phyloP scores from a whole-genome alignment of 1,140 invertebrate species.

The Adelges cooleyi region DNA sequence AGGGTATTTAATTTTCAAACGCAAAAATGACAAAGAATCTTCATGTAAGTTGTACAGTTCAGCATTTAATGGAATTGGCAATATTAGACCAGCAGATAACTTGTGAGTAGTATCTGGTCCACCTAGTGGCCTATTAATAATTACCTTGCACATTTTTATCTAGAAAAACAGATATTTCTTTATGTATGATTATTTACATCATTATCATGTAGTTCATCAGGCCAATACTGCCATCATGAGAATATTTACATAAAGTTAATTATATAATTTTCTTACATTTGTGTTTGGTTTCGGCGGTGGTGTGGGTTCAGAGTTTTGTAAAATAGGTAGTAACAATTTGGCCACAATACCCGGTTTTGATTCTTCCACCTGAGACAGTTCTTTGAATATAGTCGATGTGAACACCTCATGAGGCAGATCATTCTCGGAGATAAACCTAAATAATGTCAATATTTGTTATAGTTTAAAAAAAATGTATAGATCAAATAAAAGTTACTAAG shows the following conservation, averaged over 20 bases:
- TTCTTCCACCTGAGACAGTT: constrained; percentile 64
- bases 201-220: too few relatives aligned
- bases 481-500: too few relatives aligned
- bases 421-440: constrained; percentile 39
- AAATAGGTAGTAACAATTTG: constrained; percentile 64
- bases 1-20: constrained; percentile 80
- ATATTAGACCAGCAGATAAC: constrained; percentile 82
- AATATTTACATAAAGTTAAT: too few relatives aligned
- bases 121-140: constrained; percentile 71
- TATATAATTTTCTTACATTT: constrained; percentile 38
- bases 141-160: constrained; percentile 64
- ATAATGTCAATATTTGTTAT: too few relatives aligned
- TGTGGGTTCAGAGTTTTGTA: constrained; percentile 49
- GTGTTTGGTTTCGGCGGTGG: constrained; percentile 50
- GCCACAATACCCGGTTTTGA: constrained; percentile 75
- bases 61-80: constrained; percentile 73
- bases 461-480: too few relatives aligned
- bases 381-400: constrained; percentile 62
- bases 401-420: constrained; percentile 59
- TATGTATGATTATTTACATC: not conserved
- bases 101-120: constrained; percentile 77
- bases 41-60: constrained; percentile 64
- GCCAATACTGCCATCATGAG: too few relatives aligned
- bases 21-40: constrained; percentile 51
- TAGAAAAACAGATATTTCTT: constrained; percentile 36